phyloP scores from a whole-genome alignment of 2,888 invertebrate genomes.

The Entomobrya proxima region DNA sequence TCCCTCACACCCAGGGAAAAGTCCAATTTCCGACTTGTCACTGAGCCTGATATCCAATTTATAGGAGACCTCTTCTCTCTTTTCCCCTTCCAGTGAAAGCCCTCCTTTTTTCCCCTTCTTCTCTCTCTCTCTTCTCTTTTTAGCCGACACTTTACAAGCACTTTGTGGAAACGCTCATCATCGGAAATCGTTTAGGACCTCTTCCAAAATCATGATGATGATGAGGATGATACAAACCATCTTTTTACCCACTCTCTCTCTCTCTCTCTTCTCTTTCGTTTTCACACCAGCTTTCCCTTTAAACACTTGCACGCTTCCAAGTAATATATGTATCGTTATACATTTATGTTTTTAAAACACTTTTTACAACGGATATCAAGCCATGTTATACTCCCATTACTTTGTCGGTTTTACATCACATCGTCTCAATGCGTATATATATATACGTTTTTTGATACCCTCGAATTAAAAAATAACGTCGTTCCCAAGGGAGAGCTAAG shows the following conservation, averaged over 20 bases:
- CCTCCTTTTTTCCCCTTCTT: slow-evolving; percentile 62
- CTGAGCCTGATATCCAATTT: slow-evolving; percentile 76
- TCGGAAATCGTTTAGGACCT: slow-evolving; percentile 76
- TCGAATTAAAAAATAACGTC: slow-evolving; percentile 42
- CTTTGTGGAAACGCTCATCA: slow-evolving; percentile 76
- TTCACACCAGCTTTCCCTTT: slow-evolving; percentile 53
- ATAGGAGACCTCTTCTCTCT: slow-evolving; percentile 72
- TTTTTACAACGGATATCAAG: slow-evolving; percentile 41
- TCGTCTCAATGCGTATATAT: slow-evolving; percentile 2
- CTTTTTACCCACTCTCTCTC: slow-evolving; percentile 47
- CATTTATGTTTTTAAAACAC: slow-evolving; percentile 12
- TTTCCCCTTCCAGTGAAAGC: slow-evolving; percentile 62
- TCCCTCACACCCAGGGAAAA: slow-evolving; percentile 75
- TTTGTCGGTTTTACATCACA: slow-evolving; percentile 43
- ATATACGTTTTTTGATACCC: background rate
- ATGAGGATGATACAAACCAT: slow-evolving; percentile 68
- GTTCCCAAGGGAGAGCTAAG: slow-evolving; percentile 55
- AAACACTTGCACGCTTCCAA: background rate
- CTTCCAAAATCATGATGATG: slow-evolving; percentile 71
- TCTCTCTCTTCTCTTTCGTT: slow-evolving; percentile 40
- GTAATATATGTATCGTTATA: background rate
- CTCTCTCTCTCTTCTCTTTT: slow-evolving; percentile 65
- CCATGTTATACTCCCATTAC: slow-evolving; percentile 42
- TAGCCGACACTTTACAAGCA: slow-evolving; percentile 74
- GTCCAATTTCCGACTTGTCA: slow-evolving; percentile 76